Evolutionary conservation across 64 coral and sea anemone genomes (phyloP).

Genomic region (Dendrophyllia cribrosa): DNA sequence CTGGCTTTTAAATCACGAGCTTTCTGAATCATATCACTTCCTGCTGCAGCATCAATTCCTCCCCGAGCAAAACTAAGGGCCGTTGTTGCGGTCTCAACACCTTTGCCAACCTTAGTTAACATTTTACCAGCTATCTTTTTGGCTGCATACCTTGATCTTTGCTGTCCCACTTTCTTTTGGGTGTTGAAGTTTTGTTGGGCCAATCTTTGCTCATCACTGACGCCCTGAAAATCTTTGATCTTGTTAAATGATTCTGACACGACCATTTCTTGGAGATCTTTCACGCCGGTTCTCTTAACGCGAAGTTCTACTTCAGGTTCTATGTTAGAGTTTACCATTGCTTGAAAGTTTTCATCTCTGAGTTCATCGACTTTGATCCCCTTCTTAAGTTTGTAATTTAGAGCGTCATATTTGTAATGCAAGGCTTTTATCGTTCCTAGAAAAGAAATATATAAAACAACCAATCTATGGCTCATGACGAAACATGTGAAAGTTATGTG

Average conservation of each 20-base stretch:
- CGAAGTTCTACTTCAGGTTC: neutral
- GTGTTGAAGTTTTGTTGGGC: conserved; percentile 6
- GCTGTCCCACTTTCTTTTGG: neutral
- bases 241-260: conserved; percentile 1
- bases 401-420: neutral
- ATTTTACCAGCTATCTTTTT: neutral
- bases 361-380: neutral
- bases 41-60: conserved; percentile 3
- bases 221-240: neutral
- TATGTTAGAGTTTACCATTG: neutral
- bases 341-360: neutral
- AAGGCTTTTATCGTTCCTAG: neutral
- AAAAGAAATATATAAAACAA: neutral
- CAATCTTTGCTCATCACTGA: neutral
- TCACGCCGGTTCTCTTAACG: neutral
- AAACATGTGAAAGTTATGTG: too few species aligned
- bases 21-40: conserved; percentile 10
- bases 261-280: neutral
- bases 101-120: neutral
- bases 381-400: neutral
- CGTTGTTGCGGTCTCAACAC: neutral
- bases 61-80: neutral
- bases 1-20: neutral
- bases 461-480: too few species aligned
- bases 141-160: neutral